phyloP scores from a whole-genome alignment of 2,888 invertebrate species.

The Eilema caniola region DNA sequence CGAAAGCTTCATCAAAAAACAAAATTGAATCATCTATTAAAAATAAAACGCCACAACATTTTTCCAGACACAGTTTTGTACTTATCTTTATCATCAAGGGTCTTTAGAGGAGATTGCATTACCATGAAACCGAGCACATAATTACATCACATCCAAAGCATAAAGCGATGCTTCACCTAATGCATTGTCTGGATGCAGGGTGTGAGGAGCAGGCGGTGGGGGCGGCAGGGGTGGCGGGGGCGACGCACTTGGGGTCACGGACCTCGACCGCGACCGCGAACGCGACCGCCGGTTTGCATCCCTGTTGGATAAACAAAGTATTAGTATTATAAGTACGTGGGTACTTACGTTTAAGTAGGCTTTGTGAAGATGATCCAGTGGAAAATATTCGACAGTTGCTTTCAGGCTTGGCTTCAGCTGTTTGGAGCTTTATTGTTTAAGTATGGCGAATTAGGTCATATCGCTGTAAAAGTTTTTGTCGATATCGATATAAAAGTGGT shows the following conservation, averaged over 20 bases:
- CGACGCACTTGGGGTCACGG: slow-evolving; percentile 77
- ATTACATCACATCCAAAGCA: slow-evolving; percentile 24
- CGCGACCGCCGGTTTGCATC: slow-evolving; percentile 61
- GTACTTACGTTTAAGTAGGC: slow-evolving; percentile 9
- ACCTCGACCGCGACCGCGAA: slow-evolving; percentile 78
- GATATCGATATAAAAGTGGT: neutral
- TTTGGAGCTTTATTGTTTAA: neutral
- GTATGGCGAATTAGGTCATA: slow-evolving; percentile 1
- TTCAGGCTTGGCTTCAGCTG: neutral
- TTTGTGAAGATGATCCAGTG: slow-evolving; percentile 17
- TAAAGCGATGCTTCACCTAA: slow-evolving; percentile 68
- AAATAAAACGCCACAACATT: neutral
- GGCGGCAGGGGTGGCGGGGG: slow-evolving; percentile 71
- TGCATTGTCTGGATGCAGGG: slow-evolving; percentile 84
- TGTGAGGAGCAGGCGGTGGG: slow-evolving; percentile 77
- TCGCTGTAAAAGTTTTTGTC: neutral
- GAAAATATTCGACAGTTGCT: slow-evolving; percentile 13
- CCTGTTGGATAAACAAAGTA: slow-evolving; percentile 42
- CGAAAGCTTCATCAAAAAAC: neutral
- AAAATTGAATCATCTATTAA: neutral
- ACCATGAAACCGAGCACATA: slow-evolving; percentile 11
- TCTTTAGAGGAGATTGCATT: slow-evolving; percentile 10
- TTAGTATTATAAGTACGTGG: slow-evolving; percentile 16
- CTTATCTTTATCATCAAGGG: neutral
- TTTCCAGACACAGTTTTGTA: neutral